phyloP scores from a whole-genome alignment of 2,888 invertebrate species.

The Orchesella flavescens region DNA sequence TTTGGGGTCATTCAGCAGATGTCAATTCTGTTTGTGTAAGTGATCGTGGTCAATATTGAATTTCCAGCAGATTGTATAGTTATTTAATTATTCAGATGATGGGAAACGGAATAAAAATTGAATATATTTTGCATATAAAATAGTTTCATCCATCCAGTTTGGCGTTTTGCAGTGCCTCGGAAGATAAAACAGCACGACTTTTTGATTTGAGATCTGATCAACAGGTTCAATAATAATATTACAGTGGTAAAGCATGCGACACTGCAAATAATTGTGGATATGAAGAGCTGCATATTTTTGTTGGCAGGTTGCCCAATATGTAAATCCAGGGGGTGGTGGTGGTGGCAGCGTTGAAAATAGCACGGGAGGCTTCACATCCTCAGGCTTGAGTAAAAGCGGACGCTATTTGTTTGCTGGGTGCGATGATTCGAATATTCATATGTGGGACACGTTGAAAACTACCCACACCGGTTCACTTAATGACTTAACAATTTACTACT shows the following conservation, averaged over 20 bases:
- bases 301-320: constrained; percentile 69
- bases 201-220: constrained; percentile 93
- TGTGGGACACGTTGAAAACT: constrained; percentile 91
- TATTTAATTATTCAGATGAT: no score
- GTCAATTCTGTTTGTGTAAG: constrained; percentile 91
- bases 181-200: constrained; percentile 90
- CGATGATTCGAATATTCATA: constrained; percentile 87
- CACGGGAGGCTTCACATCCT: constrained; percentile 84
- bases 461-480: constrained; percentile 82
- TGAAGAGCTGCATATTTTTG: background rate
- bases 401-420: constrained; percentile 88
- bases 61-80: no score
- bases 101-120: no score
- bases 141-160: constrained; percentile 90
- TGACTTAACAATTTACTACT: no score
- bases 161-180: constrained; percentile 90
- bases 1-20: constrained; percentile 91
- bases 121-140: no score
- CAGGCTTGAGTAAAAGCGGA: constrained; percentile 86
- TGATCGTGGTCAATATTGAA: no score
- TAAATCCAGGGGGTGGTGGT: constrained; percentile 72
- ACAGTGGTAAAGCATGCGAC: background rate
- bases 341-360: constrained; percentile 33
- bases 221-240: constrained; percentile 77
- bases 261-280: background rate